Evolutionary conservation across 2,797 vertebrate species (phyloP).

Genomic region (Melanotaenia trifasciata): DNA sequence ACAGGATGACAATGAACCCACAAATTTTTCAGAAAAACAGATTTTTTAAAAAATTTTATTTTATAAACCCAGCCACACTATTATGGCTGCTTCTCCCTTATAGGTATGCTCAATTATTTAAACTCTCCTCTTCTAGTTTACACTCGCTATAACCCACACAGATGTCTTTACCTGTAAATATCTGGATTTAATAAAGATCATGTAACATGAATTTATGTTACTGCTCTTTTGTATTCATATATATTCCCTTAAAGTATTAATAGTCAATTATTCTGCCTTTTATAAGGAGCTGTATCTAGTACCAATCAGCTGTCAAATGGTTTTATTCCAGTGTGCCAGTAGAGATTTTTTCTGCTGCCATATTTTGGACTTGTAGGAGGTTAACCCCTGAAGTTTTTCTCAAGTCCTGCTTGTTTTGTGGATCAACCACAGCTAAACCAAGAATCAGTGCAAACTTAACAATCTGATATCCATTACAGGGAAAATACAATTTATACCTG

Average conservation of each 20-base stretch:
- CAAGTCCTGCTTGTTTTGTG: constrained; percentile 33
- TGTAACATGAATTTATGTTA: constrained; percentile 1
- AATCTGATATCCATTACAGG: constrained; percentile 21
- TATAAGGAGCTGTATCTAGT: background rate
- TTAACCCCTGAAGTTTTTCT: constrained; percentile 1
- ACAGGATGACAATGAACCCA: constrained; percentile 25
- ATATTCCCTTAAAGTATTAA: background rate
- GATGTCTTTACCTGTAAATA: constrained; percentile 50
- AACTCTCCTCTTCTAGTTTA: background rate
- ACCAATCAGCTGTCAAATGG: background rate
- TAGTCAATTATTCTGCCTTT: background rate
- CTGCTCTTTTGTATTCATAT: background rate
- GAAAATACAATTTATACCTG: constrained; percentile 4
- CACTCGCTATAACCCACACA: background rate
- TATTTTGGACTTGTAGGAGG: constrained; percentile 15
- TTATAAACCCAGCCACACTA: background rate
- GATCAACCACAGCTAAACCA: constrained; percentile 46
- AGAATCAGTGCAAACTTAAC: constrained; percentile 67
- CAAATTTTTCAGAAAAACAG: constrained; percentile 12
- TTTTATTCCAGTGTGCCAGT: background rate
- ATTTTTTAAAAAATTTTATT: background rate
- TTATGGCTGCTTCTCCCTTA: constrained; percentile 21
- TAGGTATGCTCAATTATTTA: background rate
- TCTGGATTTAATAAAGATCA: background rate
- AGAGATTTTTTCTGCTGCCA: constrained; percentile 15